Evolutionary conservation across 1,140 invertebrate species (phyloP).

Genomic region (Arion vulgaris): DNA sequence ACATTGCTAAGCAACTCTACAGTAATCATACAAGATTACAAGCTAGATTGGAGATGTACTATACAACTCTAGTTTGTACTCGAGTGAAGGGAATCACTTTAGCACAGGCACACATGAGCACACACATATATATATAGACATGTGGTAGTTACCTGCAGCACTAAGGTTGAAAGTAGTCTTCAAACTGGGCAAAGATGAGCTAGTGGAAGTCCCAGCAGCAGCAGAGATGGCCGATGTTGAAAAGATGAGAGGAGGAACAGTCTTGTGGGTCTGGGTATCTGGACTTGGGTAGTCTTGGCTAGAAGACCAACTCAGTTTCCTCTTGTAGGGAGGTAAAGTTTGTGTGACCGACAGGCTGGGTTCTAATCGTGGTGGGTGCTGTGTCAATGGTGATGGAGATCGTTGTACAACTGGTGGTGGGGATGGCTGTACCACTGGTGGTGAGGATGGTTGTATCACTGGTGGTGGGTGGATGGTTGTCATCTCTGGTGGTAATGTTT

Average conservation of each 20-base stretch:
- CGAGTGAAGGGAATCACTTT: no score
- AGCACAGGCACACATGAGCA: no score
- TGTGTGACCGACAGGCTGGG: background rate
- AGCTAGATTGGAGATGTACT: no score
- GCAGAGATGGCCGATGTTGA: background rate
- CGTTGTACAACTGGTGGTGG: background rate
- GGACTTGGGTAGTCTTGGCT: background rate
- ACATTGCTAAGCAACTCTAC: no score
- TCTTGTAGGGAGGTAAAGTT: background rate
- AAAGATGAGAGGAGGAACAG: conserved; percentile 9
- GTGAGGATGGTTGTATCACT: background rate
- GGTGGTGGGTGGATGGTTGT: background rate
- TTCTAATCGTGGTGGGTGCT: background rate
- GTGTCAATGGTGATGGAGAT: background rate
- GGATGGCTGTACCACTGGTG: background rate
- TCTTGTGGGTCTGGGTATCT: conserved; percentile 8
- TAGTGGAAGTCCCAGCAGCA: background rate
- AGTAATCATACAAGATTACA: no score
- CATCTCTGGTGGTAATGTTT: background rate
- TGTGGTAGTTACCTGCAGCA: background rate
- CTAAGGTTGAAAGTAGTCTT: conserved; percentile 21
- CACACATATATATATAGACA: no score
- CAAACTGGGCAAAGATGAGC: conserved; percentile 9
- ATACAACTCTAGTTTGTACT: no score
- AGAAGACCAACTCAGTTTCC: background rate